phyloP scores from a whole-genome alignment of 2,888 invertebrate genomes.

The Aleiodes alternator region DNA sequence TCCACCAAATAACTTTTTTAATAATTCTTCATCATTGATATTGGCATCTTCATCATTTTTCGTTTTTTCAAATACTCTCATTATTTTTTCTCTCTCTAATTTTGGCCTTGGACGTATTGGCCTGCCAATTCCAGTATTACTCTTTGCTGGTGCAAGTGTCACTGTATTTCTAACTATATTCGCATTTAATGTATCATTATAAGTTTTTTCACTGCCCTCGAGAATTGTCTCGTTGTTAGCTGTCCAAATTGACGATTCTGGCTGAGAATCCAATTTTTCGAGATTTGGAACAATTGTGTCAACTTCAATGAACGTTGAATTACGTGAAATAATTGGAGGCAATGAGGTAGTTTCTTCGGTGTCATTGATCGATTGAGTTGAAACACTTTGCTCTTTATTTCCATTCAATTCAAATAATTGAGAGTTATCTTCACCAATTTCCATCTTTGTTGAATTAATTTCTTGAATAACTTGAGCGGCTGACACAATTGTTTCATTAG shows the following conservation, averaged over 20 bases:
- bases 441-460: constrained; percentile 25
- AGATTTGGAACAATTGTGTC: constrained; percentile 56
- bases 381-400: no score
- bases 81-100: constrained; percentile 68
- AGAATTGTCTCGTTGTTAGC: constrained; percentile 42
- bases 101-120: constrained; percentile 82
- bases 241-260: constrained; percentile 47
- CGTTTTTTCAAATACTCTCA: constrained; percentile 48
- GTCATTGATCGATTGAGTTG: not conserved
- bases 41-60: constrained; percentile 20
- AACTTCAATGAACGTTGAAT: constrained; percentile 68
- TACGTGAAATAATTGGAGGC: constrained; percentile 56
- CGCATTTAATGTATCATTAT: constrained; percentile 70
- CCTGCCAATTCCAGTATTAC: constrained; percentile 85
- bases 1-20: constrained; percentile 65
- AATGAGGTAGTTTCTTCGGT: constrained; percentile 16
- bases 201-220: constrained; percentile 61
- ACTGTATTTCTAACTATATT: constrained; percentile 75
- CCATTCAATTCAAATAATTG: not conserved
- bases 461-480: constrained; percentile 40
- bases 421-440: constrained; percentile 14
- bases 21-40: constrained; percentile 56
- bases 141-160: constrained; percentile 86
- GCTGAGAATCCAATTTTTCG: constrained; percentile 44
- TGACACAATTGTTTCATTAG: constrained; percentile 6